These are phyloP conservation scores for Syngnathus scovelli DNA, from an alignment of 2,113 vertebrate species.

Conservation along the genomic window DNA sequence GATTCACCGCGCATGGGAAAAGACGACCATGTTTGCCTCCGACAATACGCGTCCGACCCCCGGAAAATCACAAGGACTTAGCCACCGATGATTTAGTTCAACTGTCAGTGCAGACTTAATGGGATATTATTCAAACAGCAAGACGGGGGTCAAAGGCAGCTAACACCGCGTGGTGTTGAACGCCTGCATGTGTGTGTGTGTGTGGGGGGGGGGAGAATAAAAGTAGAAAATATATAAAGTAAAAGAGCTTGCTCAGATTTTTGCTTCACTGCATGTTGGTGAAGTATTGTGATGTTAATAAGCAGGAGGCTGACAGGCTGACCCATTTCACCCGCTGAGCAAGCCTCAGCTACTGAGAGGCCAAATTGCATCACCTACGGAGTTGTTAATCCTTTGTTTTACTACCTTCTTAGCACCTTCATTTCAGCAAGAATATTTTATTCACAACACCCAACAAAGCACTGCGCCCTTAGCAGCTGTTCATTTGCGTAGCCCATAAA, in stretches of 20 bases:
- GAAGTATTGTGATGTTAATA: conserved; percentile 15
- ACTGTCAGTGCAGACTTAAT: conserved; percentile 58
- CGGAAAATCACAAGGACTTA: conserved; percentile 50
- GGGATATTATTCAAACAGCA: conserved; percentile 61
- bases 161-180: conserved; percentile 36
- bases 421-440: conserved; percentile 17
- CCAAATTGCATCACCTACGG: conserved; percentile 13
- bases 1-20: conserved; percentile 46
- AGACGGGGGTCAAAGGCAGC: conserved; percentile 47
- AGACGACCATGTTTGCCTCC: conserved; percentile 47
- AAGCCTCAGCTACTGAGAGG: conserved; percentile 9
- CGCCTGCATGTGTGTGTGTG: conserved; percentile 5
- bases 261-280: conserved; percentile 5
- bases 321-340: conserved; percentile 22
- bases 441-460: not conserved
- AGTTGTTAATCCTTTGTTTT: conserved; percentile 9
- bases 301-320: conserved; percentile 15
- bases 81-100: conserved; percentile 37
- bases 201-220: conserved; percentile 14
- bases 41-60: conserved; percentile 37
- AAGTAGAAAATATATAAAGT: conserved; percentile 13
- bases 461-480: not conserved
- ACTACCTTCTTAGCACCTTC: conserved; percentile 7
- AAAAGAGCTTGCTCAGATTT: conserved; percentile 18
- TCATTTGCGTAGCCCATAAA: not conserved